Percentiles rank a stretch among this genome's conserved stretches.
Evolutionary conservation across 1,140 invertebrate species (phyloP).

Genomic region (Belonocnema kinseyi): DNA sequence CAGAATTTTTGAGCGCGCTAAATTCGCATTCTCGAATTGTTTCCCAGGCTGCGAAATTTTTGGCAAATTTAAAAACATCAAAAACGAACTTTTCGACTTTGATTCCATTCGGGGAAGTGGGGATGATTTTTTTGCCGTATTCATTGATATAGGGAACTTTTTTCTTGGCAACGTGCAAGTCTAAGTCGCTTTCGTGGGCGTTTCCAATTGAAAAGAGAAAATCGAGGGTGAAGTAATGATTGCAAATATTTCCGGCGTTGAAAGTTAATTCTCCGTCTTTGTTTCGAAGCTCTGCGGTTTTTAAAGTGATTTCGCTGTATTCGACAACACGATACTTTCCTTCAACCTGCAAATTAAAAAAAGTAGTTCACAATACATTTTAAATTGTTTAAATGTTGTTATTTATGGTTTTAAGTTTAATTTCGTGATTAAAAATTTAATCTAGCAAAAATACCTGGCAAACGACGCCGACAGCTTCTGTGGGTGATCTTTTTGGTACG

Average conservation of each 20-base stretch:
- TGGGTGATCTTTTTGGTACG: constrained; percentile 92
- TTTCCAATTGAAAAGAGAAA: constrained; percentile 86
- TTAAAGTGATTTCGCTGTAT: constrained; percentile 95
- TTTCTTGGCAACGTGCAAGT: constrained; percentile 97
- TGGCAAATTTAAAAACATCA: constrained; percentile 96
- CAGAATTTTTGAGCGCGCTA: constrained; percentile 96
- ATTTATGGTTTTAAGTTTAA: background rate
- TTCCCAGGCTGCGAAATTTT: constrained; percentile 95
- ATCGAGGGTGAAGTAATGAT: constrained; percentile 95
- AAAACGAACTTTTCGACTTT: constrained; percentile 99
- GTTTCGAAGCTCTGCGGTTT: constrained; percentile 89
- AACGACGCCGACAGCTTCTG: constrained; percentile 96
- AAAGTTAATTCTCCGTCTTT: constrained; percentile 90
- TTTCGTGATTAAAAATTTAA: constrained; percentile 21
- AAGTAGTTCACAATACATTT: background rate
- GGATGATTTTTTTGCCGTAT: constrained; percentile 83
- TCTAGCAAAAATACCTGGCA: constrained; percentile 80
- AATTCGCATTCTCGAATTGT: constrained; percentile 96
- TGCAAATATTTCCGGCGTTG: constrained; percentile 98
- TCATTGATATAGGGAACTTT: constrained; percentile 94
- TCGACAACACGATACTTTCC: constrained; percentile 96
- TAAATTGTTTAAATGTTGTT: background rate
- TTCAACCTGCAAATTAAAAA: constrained; percentile 76
- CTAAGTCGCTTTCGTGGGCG: constrained; percentile 83
- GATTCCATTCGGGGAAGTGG: constrained; percentile 93